These are phyloP conservation scores for Cheirogaleus major DNA, from an alignment of 2,797 vertebrate species.

Conservation along the genomic window DNA sequence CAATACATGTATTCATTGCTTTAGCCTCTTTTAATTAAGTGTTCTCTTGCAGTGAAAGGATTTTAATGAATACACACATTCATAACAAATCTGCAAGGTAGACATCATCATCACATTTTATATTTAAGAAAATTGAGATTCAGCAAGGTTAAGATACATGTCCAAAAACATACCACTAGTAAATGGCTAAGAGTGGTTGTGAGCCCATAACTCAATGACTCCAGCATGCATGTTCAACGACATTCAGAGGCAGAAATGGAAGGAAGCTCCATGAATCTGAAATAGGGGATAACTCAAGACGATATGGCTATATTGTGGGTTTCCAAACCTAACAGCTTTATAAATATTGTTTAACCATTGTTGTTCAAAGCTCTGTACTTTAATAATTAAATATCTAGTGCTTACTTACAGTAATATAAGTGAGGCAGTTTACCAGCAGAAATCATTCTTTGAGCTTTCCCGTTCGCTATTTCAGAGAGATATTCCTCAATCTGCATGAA, in stretches of 20 bases:
- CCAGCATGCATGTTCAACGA: not conserved
- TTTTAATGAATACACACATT: not conserved
- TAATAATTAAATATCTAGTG: not conserved
- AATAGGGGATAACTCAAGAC: not conserved
- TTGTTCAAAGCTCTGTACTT: not conserved
- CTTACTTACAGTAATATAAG: not conserved
- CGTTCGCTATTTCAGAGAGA: not conserved
- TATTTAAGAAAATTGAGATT: not conserved
- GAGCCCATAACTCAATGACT: not conserved
- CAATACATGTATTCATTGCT: not conserved
- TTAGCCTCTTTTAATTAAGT: not conserved
- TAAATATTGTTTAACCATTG: not conserved
- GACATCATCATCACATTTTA: not conserved
- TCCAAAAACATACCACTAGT: not conserved
- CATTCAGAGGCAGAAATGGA: not conserved
- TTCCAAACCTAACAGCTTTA: not conserved
- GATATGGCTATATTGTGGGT: not conserved
- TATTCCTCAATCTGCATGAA: not conserved
- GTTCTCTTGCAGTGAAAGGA: not conserved
- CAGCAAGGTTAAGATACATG: not conserved
- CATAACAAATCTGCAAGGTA: not conserved
- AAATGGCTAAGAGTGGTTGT: not conserved
- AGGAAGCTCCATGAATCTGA: not conserved
- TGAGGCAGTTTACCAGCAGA: not conserved
- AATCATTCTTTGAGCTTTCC: not conserved